Evolutionary conservation across 1,140 invertebrate genomes (phyloP).

Genomic region (Helicoverpa zea): DNA sequence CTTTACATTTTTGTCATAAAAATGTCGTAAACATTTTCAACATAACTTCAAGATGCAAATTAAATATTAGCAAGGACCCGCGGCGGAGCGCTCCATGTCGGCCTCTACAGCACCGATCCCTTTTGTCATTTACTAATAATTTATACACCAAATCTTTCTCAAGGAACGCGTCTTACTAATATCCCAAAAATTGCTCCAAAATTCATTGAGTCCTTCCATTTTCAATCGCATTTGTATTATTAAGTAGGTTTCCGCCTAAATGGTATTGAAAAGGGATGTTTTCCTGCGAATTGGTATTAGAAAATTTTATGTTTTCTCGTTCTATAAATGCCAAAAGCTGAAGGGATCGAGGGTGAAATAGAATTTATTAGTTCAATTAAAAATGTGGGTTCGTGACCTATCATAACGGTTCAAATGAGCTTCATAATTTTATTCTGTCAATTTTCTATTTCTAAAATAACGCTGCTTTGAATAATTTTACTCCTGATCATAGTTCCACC

Average conservation of each 20-base stretch:
- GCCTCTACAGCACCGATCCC: conserved; percentile 8
- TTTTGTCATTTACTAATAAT: conserved; percentile 43
- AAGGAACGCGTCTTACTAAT: conserved; percentile 10
- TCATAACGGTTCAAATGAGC: too few species aligned
- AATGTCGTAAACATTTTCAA: conserved; percentile 43
- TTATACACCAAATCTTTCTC: conserved; percentile 29
- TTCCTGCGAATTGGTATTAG: neutral
- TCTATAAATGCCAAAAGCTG: neutral
- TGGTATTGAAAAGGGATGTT: conserved; percentile 25
- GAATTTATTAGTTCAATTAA: neutral
- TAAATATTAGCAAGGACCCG: conserved; percentile 36
- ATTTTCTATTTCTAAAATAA: neutral
- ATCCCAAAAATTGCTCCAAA: conserved; percentile 23
- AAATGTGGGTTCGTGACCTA: too few species aligned
- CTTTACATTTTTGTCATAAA: conserved; percentile 37
- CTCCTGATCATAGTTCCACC: conserved; percentile 90
- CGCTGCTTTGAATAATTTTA: neutral
- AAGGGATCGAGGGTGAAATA: neutral
- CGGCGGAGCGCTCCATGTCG: neutral
- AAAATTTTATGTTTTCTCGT: neutral
- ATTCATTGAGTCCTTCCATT: neutral
- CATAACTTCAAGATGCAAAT: conserved; percentile 48
- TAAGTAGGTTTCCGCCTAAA: conserved; percentile 15
- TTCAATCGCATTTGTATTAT: conserved; percentile 41
- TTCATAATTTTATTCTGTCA: too few species aligned